Conservation (phyloP, 2,888 invertebrate genomes). For the Lasius fuliginosus region DNA sequence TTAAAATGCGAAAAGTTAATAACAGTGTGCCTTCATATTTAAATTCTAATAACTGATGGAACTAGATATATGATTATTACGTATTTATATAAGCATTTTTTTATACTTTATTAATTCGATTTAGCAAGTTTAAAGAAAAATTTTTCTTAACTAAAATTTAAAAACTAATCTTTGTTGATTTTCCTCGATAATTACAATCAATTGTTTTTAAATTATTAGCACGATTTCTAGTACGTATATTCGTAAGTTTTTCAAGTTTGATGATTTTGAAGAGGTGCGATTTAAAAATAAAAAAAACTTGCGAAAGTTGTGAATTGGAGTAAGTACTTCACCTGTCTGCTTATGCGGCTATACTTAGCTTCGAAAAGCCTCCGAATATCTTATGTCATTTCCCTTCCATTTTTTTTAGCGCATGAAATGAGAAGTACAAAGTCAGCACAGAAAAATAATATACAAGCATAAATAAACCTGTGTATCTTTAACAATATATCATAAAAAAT, state of each 20-base stretch:
- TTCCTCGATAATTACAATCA: background rate
- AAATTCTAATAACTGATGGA: background rate
- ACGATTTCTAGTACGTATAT: background rate
- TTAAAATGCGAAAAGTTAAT: background rate
- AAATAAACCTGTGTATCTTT: conserved; percentile 59
- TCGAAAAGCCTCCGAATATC: background rate
- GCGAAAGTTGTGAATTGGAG: conserved; percentile 2
- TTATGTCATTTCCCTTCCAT: conserved; percentile 1
- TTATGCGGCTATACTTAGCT: background rate
- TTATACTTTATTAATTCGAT: background rate
- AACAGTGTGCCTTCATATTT: background rate
- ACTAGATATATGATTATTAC: background rate
- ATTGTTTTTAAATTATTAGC: background rate
- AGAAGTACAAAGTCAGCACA: background rate
- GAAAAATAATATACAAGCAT: conserved; percentile 16
- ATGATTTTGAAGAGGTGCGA: background rate
- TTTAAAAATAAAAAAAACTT: background rate
- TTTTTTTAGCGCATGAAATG: background rate
- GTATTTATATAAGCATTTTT: background rate
- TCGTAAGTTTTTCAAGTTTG: background rate
- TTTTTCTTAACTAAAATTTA: background rate
- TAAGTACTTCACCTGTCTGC: background rate
- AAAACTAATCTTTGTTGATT: background rate
- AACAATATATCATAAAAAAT: conserved; percentile 57
- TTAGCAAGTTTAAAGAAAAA: background rate